Conservation (phyloP, 2,797 vertebrate species). For the Enteromius treurensis region DNA sequence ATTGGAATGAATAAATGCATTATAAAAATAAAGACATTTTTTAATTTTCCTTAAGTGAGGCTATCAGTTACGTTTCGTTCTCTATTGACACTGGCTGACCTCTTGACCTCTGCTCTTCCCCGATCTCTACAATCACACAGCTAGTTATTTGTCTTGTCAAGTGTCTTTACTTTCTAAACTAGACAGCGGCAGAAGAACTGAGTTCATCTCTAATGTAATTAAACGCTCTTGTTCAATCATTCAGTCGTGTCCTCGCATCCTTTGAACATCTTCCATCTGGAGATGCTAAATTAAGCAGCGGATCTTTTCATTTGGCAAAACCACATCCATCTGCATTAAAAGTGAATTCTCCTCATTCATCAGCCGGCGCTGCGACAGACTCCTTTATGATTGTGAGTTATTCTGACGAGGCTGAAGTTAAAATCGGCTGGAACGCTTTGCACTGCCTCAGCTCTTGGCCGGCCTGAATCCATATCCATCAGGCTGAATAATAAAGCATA, state of each 20-base stretch:
- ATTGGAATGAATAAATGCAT: not conserved
- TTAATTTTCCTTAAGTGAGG: not conserved
- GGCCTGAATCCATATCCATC: conserved; percentile 36
- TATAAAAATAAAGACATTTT: not conserved
- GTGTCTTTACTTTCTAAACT: not conserved
- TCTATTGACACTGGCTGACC: not conserved
- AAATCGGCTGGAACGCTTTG: not conserved
- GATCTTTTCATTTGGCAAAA: conserved; percentile 59
- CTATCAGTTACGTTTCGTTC: not conserved
- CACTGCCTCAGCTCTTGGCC: conserved; percentile 26
- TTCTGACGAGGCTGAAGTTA: conserved; percentile 61
- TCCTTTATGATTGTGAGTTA: conserved; percentile 65
- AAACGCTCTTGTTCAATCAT: not conserved
- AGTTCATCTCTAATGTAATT: not conserved
- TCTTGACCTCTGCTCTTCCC: not conserved
- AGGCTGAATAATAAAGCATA: conserved; percentile 32
- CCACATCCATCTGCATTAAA: conserved; percentile 65
- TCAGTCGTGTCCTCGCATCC: not conserved
- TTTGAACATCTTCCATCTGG: not conserved
- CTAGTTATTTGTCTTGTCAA: not conserved
- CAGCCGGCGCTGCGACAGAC: conserved; percentile 63
- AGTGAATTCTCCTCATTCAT: conserved; percentile 61
- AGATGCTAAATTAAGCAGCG: conserved; percentile 49
- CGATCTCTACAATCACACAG: not conserved
- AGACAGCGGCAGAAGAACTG: not conserved